Conservation (phyloP, 1,140 invertebrate genomes). For the Vanessa atalanta region DNA sequence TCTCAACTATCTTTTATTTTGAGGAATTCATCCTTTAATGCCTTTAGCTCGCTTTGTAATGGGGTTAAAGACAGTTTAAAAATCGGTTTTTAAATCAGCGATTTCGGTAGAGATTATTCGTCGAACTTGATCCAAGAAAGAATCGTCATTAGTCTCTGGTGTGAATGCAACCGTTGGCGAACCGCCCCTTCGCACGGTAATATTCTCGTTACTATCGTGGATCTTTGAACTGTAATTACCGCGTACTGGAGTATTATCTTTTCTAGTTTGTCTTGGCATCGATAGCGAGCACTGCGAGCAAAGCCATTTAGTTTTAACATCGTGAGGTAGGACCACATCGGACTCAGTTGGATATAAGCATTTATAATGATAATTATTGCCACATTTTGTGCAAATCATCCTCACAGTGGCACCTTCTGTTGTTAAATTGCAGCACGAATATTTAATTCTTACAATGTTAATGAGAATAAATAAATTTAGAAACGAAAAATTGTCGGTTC, state of each 20-base stretch:
- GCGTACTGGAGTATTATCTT: no score
- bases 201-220: no score
- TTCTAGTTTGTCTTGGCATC: no score
- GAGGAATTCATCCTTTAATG: constrained; percentile 2
- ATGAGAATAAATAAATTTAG: constrained; percentile 2
- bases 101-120: neutral
- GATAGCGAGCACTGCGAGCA: no score
- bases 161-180: no score
- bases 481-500: constrained; percentile 2
- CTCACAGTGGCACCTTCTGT: neutral
- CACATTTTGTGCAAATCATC: constrained; percentile 1
- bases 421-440: constrained; percentile 2
- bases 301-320: neutral
- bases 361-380: constrained; percentile 2
- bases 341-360: neutral
- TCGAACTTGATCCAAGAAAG: no score
- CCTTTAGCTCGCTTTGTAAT: constrained; percentile 3
- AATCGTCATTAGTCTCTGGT: no score
- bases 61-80: constrained; percentile 3
- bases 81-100: constrained; percentile 1
- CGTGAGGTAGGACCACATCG: neutral
- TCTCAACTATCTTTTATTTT: no score
- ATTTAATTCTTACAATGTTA: neutral
- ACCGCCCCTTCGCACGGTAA: no score
- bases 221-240: no score